Evolutionary conservation across 2,888 invertebrate genomes (phyloP), one percentile per base, ranked within the genome.

Genomic region (Tetanocera ferruginea): DNA sequence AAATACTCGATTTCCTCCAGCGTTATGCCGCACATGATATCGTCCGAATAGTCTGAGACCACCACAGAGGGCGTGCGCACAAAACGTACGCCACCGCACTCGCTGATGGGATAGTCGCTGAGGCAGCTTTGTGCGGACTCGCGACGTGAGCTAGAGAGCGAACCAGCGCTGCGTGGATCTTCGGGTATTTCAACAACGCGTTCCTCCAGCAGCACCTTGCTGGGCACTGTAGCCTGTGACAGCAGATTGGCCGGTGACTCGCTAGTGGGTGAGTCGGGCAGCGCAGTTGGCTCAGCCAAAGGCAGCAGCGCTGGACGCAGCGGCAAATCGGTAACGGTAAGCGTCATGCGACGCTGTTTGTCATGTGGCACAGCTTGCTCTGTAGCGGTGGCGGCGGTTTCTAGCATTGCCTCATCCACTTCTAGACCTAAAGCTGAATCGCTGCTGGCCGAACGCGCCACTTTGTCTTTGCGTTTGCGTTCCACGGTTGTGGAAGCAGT

Each of bases 41-140:
- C 95, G 85, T 96, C 96, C 0, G 95, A 95, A 86, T 96, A 96
- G 88, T 96, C 96, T 85, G 95, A 96, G 60, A 96, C 95, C 3
- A 96, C 95, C 66, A 96, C 96, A 76, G 96, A 96, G 0, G 96
- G 96, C 0, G 96, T 95, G 78, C 96, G 90, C 89, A 95, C 94
- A 84, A 93, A 95, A 5, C 93, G 89, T 76, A 91, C 91, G 85
- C 83, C 90, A 86, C 82, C 91, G 82, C 90, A 89, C 76, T 91
- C 91, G 19, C 91, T 90, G 69, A 87, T 87, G 0, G 81, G 83
- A 76, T 82, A 86, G 81, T 91, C 91, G 84, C 91, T 92, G 66
- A 86, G 78, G 81, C 86, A 88, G 78, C 90, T 90, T 60, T 89
- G 89, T 0, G 89, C 87, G 9, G 90, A 90, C 75, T 92, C 91